A percentile compares a stretch with the other conserved stretches of the same genome.
Evolutionary conservation across 1,140 invertebrate genomes (phyloP).

Genomic region (Brachionus paranguensis): DNA sequence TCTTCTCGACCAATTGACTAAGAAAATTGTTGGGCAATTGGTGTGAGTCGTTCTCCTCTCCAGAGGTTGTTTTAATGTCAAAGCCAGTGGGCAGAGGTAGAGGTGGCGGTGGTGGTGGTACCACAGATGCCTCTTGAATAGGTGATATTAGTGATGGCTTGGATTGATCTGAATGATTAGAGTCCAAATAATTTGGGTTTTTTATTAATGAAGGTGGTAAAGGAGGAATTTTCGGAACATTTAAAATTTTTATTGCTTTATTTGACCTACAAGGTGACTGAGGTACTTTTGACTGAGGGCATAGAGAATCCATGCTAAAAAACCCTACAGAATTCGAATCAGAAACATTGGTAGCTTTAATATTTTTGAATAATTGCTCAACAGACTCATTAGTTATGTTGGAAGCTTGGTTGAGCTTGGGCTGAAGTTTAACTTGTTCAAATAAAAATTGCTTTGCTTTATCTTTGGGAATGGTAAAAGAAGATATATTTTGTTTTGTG

Average conservation of each 20-base stretch:
- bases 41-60: not conserved
- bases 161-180: not conserved
- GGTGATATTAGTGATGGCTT: not conserved
- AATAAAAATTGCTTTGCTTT: not conserved
- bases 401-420: not conserved
- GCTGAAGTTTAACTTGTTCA: not conserved
- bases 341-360: not conserved
- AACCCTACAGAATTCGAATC: not conserved
- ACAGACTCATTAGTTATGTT: not conserved
- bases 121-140: not conserved
- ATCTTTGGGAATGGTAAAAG: not conserved
- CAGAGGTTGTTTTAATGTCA: not conserved
- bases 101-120: not conserved
- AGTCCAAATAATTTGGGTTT: not conserved
- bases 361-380: not conserved
- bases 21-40: not conserved
- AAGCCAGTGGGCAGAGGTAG: not conserved
- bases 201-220: not conserved
- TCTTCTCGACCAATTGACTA: not conserved
- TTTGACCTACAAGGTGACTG: not conserved
- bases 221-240: not conserved
- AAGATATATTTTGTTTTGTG: not conserved
- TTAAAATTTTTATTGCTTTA: not conserved
- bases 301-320: not conserved
- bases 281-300: not conserved